Base-by-base conservation (phyloP, 2,888 invertebrate genomes). In the Geotrupes spiniger region DNA sequence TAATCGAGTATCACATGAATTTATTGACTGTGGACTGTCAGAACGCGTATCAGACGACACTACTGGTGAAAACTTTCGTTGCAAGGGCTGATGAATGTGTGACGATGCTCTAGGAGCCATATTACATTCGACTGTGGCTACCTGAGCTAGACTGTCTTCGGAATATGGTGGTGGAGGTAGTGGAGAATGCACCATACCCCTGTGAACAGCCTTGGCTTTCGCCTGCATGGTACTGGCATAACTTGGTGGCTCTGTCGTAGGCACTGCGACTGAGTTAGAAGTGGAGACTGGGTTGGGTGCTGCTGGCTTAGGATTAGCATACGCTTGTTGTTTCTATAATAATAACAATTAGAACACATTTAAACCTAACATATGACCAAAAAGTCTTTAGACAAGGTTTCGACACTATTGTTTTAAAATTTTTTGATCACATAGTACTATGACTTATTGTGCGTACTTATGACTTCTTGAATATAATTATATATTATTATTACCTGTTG, bases 211-310 rank as follows among this genome's bases (percentile, higher is more conserved):
- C 50, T 87, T 74, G 11, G 75, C 78, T 48, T 78, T 77, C n/a
- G 78, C 79, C 70, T 89, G 89, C 85, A 95, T 92, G 36, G 91
- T 91, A 64, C 88, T 91, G 9, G 92, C 92, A 71, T 93, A 94
- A 68, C 91, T 92, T 4, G 93, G 93, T 1, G 93, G 93, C 68
- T 93, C 92, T 28, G 89, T 89, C 33, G 90, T 89, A 11, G 87
- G 88, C 25, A 87, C 69, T 11, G 59, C 59, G 9, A 69, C 66
- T 5, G 64, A 54, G 25, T 54, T 53, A 11, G 59, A 57, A 2
- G 57, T 58, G 73, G 78, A 2, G 10, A 57, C 58, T 2, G 72
- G 70, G 25, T 70, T 58, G n/a, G 72, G 66, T 28, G 71, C 71
- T 8, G 71, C 72, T 2, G 76, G 76, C 53, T 72, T 70, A 11